Base-by-base conservation (phyloP, 2,113 vertebrate species). In the Clinocottus analis region DNA sequence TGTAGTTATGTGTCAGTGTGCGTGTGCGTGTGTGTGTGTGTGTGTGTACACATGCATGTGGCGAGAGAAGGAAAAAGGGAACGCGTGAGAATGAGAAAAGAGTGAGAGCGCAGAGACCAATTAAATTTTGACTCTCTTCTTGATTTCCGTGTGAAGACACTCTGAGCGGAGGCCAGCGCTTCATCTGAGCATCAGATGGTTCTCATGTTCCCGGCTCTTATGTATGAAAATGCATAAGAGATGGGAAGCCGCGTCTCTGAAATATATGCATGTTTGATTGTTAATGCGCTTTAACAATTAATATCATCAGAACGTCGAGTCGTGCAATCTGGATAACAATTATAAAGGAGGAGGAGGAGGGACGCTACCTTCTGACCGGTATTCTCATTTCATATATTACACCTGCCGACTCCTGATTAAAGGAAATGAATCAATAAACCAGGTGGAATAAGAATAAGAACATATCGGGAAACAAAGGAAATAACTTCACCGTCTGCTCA, bases 31-130 rank as follows among this genome's bases (percentile, higher is more conserved):
- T 39, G 66, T 39, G 33, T 68, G 12, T 27, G 66, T 55, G 31
- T 23, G 19, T 80, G 61, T 37, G 1, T 65, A 49, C 3, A 65
- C 5, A 43, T 65, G 45, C 29, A 53, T 75, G 47, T 77, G 49
- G 27, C 53, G 33, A 67, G 27, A 72, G 35, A 62, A 56, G 6
- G 11, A 43, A 41, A 60, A 69, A 70, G 37, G 41, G 19, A 79
- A n/a, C 12, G 41, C 71, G 73, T 67, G 55, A 77, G 64, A 81
- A 65, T 61, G 55, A 72, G 43, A 72, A 77, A 80, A 85, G 72
- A 85, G 72, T 58, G 69, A 80, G 85, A 87, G 78, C 76, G 29
- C 67, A 61, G 87, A 85, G 79, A 90, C 85, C 87, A 91, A 91
- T 92, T 91, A 87, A 75, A 86, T 77, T 66, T 89, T 72, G 72